Evolutionary conservation across 92 coral and sea anemone species (phyloP).

Genomic region (Porites lobata): DNA sequence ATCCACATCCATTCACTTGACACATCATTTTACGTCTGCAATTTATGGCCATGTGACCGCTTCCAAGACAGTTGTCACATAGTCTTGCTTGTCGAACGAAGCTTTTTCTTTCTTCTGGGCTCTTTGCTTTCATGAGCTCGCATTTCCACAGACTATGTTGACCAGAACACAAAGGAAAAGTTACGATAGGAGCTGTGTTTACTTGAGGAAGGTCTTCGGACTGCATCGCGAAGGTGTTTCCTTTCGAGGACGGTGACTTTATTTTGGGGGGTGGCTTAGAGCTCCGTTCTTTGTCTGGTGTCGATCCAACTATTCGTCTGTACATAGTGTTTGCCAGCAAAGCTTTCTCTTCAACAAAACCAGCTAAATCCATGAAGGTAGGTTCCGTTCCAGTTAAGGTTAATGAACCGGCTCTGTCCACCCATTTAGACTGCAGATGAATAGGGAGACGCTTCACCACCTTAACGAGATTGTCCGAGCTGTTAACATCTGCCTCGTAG

Average conservation of each 20-base stretch:
- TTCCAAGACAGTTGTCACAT: constrained; percentile 52
- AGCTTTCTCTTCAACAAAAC: constrained; percentile 56
- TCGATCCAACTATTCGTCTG: constrained; percentile 42
- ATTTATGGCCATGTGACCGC: constrained; percentile 35
- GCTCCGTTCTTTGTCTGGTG: constrained; percentile 26
- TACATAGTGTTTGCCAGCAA: constrained; percentile 50
- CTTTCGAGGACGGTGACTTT: not conserved
- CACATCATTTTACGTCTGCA: constrained; percentile 26
- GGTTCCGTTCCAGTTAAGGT: constrained; percentile 38
- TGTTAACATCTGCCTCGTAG: constrained; percentile 45
- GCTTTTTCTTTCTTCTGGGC: constrained; percentile 37
- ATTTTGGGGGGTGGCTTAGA: not conserved
- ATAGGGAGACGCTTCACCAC: constrained; percentile 45
- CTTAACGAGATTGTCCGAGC: constrained; percentile 47
- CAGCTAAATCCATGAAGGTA: constrained; percentile 24
- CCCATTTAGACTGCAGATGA: constrained; percentile 46
- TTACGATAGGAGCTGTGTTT: no score
- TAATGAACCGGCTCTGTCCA: constrained; percentile 32
- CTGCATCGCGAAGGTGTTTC: not conserved
- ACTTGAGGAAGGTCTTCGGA: not conserved
- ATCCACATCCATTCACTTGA: constrained; percentile 8
- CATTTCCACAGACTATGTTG: constrained; percentile 46
- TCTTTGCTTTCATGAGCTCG: constrained; percentile 24
- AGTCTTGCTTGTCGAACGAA: constrained; percentile 46
- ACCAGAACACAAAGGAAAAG: constrained; percentile 36